These are phyloP conservation scores for Chloropsis cyanopogon DNA, from an alignment of 2,113 vertebrate species.

Conservation along the genomic window DNA sequence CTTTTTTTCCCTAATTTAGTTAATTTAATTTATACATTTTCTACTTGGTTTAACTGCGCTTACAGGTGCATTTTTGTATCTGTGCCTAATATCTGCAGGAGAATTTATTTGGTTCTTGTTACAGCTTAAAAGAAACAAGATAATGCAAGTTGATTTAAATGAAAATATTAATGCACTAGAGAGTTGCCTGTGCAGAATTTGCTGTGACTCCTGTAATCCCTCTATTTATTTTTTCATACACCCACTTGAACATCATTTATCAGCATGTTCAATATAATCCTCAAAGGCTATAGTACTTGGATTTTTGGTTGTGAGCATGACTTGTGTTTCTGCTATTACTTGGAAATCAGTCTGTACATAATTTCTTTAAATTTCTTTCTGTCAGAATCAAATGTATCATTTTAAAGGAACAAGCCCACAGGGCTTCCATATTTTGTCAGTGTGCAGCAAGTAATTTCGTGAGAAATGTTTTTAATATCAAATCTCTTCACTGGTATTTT, in stretches of 20 bases:
- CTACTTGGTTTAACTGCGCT: neutral
- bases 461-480: constrained; percentile 34
- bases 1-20: neutral
- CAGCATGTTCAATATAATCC: neutral
- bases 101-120: neutral
- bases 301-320: neutral
- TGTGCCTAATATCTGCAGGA: neutral
- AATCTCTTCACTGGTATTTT: neutral
- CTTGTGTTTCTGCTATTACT: neutral
- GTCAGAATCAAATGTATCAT: neutral
- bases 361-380: neutral
- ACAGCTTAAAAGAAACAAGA: neutral
- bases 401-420: constrained; percentile 24
- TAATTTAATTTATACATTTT: neutral
- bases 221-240: neutral
- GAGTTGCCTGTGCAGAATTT: neutral
- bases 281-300: neutral
- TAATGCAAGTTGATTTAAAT: neutral
- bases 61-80: neutral
- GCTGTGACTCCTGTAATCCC: neutral
- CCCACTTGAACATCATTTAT: neutral
- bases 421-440: neutral
- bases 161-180: neutral
- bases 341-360: neutral
- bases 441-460: constrained; percentile 23